Evolutionary conservation across 2,888 invertebrate species (phyloP).

Genomic region (Bombyx huttoni): DNA sequence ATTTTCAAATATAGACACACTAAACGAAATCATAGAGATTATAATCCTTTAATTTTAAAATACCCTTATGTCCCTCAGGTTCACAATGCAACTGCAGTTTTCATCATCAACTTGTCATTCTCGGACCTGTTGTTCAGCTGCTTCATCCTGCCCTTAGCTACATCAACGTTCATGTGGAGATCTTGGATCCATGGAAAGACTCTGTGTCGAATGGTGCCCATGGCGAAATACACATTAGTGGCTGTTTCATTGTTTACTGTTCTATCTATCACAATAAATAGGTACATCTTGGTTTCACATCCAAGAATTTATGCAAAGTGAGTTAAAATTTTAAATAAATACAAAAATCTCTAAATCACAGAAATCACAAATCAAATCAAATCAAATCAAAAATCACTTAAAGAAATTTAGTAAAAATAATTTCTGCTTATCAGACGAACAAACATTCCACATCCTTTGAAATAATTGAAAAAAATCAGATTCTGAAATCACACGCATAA

Average conservation of each 20-base stretch:
- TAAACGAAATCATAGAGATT: too few relatives aligned
- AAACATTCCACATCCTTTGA: too few relatives aligned
- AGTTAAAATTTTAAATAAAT: slow-evolving; percentile 23
- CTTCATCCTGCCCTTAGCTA: slow-evolving; percentile 84
- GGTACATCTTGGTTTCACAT: slow-evolving; percentile 87
- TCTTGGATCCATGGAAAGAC: slow-evolving; percentile 80
- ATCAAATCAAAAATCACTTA: too few relatives aligned
- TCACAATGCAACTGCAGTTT: slow-evolving; percentile 85
- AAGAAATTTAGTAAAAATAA: too few relatives aligned
- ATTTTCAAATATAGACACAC: too few relatives aligned
- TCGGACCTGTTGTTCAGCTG: slow-evolving; percentile 86
- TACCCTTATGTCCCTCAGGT: slow-evolving; percentile 61
- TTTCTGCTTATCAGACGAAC: too few relatives aligned
- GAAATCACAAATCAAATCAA: too few relatives aligned
- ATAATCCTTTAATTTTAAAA: neutral
- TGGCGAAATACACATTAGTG: slow-evolving; percentile 80
- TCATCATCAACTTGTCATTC: slow-evolving; percentile 85
- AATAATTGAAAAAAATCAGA: too few relatives aligned
- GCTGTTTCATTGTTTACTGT: slow-evolving; percentile 86
- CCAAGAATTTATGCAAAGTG: slow-evolving; percentile 84
- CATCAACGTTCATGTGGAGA: slow-evolving; percentile 80
- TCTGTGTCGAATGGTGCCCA: slow-evolving; percentile 81
- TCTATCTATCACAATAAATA: slow-evolving; percentile 84
- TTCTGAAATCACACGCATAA: too few relatives aligned
- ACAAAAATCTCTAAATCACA: neutral